Conservation (phyloP, 2,888 invertebrate species). For the Lithophane socia region DNA sequence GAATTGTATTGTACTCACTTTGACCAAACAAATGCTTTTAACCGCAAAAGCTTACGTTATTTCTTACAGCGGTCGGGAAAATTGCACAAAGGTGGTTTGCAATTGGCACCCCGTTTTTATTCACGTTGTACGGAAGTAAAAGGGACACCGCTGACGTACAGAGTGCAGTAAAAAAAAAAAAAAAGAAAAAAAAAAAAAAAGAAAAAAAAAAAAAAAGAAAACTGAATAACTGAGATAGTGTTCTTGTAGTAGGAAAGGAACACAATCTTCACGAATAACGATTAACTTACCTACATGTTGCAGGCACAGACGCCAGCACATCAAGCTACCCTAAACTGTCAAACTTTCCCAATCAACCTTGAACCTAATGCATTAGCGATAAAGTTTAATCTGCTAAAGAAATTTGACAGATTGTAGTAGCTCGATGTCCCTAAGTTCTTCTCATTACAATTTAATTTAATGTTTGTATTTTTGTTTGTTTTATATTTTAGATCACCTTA, state of each 20-base stretch:
- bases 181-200: no score
- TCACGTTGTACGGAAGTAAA: neutral
- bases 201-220: no score
- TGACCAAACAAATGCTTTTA: slow-evolving; percentile 10
- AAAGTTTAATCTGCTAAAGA: no score
- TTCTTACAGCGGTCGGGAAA: slow-evolving; percentile 5
- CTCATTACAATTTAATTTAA: neutral
- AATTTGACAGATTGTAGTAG: no score
- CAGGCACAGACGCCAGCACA: no score
- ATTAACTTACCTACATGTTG: no score
- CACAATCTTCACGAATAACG: neutral
- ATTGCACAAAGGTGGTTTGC: slow-evolving; percentile 23
- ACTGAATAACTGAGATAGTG: slow-evolving; percentile 3
- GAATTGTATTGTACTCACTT: neutral
- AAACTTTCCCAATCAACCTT: no score
- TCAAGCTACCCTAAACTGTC: no score
- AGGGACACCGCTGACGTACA: slow-evolving; percentile 5
- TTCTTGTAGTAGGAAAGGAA: neutral
- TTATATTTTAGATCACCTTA: neutral
- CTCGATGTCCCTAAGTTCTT: no score
- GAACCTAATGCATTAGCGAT: no score
- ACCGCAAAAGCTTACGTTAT: slow-evolving; percentile 17
- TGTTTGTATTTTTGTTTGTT: no score
- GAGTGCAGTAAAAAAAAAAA: no score
- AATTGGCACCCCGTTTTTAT: slow-evolving; percentile 32